Conservation (phyloP, 2,797 vertebrate species). For the Lindbergichthys nudifrons region DNA sequence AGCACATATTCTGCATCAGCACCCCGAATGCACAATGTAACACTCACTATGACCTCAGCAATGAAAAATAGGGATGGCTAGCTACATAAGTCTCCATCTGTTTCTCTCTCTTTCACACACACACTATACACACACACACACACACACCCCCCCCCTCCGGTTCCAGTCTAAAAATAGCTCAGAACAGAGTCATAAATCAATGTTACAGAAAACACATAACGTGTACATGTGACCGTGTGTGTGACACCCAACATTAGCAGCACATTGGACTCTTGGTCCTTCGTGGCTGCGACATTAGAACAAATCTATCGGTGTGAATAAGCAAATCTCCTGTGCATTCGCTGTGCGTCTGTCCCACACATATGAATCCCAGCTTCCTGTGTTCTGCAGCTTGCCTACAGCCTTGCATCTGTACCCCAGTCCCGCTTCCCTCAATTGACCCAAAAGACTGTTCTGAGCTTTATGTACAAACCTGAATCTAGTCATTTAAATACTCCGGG, state of each 20-base stretch:
- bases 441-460: conserved; percentile 39
- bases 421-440: conserved; percentile 70
- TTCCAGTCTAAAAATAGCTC: conserved; percentile 68
- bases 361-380: conserved; percentile 50
- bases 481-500: conserved; percentile 12
- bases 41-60: conserved; percentile 27
- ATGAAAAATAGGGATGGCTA: conserved; percentile 30
- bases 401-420: conserved; percentile 62
- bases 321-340: conserved; percentile 45
- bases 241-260: conserved; percentile 25
- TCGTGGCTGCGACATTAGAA: conserved; percentile 22
- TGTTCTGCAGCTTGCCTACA: conserved; percentile 51
- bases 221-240: conserved; percentile 31
- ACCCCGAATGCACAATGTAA: conserved; percentile 18
- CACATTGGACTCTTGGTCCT: conserved; percentile 35
- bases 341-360: conserved; percentile 58
- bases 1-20: conserved; percentile 30
- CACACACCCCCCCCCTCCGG: conserved; percentile 20
- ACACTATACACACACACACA: neutral
- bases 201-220: conserved; percentile 54
- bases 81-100: conserved; percentile 50
- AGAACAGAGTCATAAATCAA: conserved; percentile 68
- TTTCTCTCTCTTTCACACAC: conserved; percentile 39
- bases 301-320: conserved; percentile 34
- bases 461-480: conserved; percentile 28